Percentiles rank a stretch among this genome's conserved stretches.
These are phyloP conservation scores for Battus philenor DNA, from an alignment of 1,140 invertebrate species.

Conservation along the genomic window DNA sequence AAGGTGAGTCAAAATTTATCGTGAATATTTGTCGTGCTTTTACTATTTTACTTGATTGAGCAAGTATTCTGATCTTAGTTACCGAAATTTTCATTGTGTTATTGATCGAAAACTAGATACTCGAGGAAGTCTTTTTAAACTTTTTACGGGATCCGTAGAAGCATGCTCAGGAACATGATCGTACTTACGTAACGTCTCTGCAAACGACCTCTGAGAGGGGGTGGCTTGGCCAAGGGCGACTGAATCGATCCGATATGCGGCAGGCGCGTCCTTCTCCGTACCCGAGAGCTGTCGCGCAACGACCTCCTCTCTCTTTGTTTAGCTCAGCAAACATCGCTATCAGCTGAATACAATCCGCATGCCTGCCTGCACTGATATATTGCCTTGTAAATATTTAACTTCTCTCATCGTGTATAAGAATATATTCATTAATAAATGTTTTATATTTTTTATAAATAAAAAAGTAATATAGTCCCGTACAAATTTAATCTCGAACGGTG, in stretches of 20 bases:
- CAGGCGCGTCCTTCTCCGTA: slow-evolving; percentile 20
- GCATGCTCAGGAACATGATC: slow-evolving; percentile 17
- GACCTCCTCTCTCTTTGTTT: slow-evolving; percentile 30
- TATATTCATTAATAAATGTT: too few species aligned
- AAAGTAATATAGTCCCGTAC: too few species aligned
- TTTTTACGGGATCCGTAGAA: too few species aligned
- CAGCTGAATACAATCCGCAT: slow-evolving; percentile 8
- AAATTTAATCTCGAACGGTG: too few species aligned
- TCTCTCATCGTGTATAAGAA: not conserved
- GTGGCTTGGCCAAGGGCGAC: slow-evolving; percentile 64
- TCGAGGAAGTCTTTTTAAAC: slow-evolving; percentile 16
- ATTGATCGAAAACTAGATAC: too few species aligned
- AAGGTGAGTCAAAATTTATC: not conserved
- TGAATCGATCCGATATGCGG: slow-evolving; percentile 45
- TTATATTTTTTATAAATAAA: too few species aligned
- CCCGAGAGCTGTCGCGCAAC: slow-evolving; percentile 32
- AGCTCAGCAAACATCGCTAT: slow-evolving; percentile 34
- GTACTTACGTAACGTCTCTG: slow-evolving; percentile 50
- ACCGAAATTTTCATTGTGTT: too few species aligned
- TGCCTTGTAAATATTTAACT: slow-evolving; percentile 2
- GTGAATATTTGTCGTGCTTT: too few species aligned
- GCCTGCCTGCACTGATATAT: not conserved
- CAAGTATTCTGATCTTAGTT: too few species aligned
- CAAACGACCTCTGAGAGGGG: slow-evolving; percentile 41
- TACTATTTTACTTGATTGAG: too few species aligned